Base-by-base conservation (phyloP, 2,888 invertebrate species). In the Plebejus argus region DNA sequence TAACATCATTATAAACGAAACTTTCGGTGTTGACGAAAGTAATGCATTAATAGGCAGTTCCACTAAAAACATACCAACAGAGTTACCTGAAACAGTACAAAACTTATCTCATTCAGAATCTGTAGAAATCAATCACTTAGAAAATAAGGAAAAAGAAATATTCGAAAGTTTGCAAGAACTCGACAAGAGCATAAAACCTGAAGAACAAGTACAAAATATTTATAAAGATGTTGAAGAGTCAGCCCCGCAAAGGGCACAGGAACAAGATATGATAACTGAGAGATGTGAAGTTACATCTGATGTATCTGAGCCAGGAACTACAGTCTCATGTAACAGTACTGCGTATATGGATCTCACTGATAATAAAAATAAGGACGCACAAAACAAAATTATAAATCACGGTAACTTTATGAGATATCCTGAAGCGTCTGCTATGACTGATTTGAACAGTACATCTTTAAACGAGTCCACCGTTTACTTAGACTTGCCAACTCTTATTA, bases 401-500 rank as follows among this genome's bases (percentile, higher is more conserved):
- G 78, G 86, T 53, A 84, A 85, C 76, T 80, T 85, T n/a, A 84
- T 86, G 61, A 81, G 83, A 76, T 84, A 85, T 10, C 86, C 84
- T 78, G 86, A 87, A 76, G 80, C 80, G 70, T 79, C 86, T 20
- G 49, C 70, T 58, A 74, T 77, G 35, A 80, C 80, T 28, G 76
- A 77, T 76, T 80, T 80, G 79, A 83, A 83, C 76, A 83, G 83
- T 77, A 79, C 89, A 33, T 78, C 85, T 15, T 87, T 85, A 80
- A 87, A 89, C 81, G 92, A 93, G 80, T 93, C 93, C 49, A 93
- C 93, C 0, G 85, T 87, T 72, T 93, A 94, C 81, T 87, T 94
- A 87, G 93, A 94, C 84, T 85, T 92, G 80, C 94, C 94, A 61
- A 89, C 88, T 82, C 84, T 87, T 74, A 85, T 87, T 74, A 89